Percentiles rank a stretch among this genome's conserved stretches.
Conservation (phyloP, 2,888 invertebrate genomes). For the Drosophila prostipennis region DNA sequence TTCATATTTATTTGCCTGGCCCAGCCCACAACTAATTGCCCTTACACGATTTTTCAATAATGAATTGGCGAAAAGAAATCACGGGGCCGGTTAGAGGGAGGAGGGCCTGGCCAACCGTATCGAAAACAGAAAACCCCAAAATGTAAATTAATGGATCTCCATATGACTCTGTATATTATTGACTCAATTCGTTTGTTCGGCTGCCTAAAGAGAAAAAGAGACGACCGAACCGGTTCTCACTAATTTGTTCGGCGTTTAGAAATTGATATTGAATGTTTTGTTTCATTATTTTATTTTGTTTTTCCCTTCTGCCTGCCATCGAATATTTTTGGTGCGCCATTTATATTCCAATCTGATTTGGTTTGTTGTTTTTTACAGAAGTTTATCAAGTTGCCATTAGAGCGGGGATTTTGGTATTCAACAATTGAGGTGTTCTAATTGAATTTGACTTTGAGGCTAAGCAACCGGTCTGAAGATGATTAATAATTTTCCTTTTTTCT, state of each 20-base stretch:
- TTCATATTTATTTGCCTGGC: constrained; percentile 34
- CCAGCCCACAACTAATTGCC: constrained; percentile 51
- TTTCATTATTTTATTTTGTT: constrained; percentile 16
- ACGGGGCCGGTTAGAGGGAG: neutral
- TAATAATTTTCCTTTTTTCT: constrained; percentile 1
- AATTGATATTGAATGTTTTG: constrained; percentile 29
- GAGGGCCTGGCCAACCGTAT: constrained; percentile 9
- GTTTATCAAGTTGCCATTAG: constrained; percentile 17
- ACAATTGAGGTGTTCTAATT: constrained; percentile 39
- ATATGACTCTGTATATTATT: constrained; percentile 42
- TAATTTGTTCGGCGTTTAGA: constrained; percentile 41
- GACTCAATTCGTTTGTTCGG: constrained; percentile 30
- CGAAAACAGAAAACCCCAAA: constrained; percentile 60
- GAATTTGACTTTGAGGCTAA: constrained; percentile 21
- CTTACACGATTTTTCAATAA: constrained; percentile 70
- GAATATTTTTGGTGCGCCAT: constrained; percentile 39
- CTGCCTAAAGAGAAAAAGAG: constrained; percentile 6
- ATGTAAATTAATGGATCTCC: constrained; percentile 74
- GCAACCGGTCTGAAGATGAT: constrained; percentile 37
- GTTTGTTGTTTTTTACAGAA: constrained; percentile 33
- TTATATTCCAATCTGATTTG: constrained; percentile 43
- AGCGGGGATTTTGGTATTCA: constrained; percentile 21
- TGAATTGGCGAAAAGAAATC: constrained; percentile 49
- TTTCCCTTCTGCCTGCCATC: constrained; percentile 11
- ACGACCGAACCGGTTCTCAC: constrained; percentile 67